Base-by-base conservation (phyloP, 2,797 vertebrate species). In the Pangasius larnaudii region DNA sequence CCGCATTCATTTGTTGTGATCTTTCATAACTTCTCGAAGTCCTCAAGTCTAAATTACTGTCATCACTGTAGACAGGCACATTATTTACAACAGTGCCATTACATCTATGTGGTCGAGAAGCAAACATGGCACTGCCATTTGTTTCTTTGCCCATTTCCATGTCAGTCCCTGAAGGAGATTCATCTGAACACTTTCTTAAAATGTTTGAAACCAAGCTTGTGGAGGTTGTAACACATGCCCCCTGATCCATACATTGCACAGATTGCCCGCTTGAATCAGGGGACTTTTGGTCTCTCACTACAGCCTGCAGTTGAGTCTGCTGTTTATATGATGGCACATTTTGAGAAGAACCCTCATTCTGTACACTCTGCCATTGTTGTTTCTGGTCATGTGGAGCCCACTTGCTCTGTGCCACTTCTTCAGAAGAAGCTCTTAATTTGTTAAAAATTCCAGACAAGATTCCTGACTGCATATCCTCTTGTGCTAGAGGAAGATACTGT, bases 1-100 rank as follows among this genome's bases (percentile, higher is more conserved):
- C 72, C 85, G 87, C 53, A 82, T 88, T 92, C 91, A 86, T 94
- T 59, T 94, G 93, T 90, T 94, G 91, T 90, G 94, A 95, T 91
- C 95, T 94, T 84, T 91, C 92, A 93, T 93, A 94, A 91, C 93
- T 94, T 85, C 93, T 89, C 33, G 94, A 94, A 53, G 95, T 96
- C 92, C 95, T 95, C 74, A 96, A 93, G 89, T 96, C 96, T 90
- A 96, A 94, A 94, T 94, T 95, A 14, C 94, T 94, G 72, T 88
- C 61, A 84, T 94, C 91, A 93, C 91, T 89, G 61, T 93, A 92
- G 46, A 90, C 91, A 82, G 96, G 94, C 36, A 78, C 51, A 14
- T 9, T 69, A 6, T 93, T 89, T 27, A 92, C 67, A 77, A 90
- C 85, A 46, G 93, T 91, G 84, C 86, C 92, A 84, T 94, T 96